A percentile compares a stretch with the other conserved stretches of the same genome.
Evolutionary conservation across 2,113 vertebrate genomes (phyloP).

Genomic region (Baryphthengus martii): DNA sequence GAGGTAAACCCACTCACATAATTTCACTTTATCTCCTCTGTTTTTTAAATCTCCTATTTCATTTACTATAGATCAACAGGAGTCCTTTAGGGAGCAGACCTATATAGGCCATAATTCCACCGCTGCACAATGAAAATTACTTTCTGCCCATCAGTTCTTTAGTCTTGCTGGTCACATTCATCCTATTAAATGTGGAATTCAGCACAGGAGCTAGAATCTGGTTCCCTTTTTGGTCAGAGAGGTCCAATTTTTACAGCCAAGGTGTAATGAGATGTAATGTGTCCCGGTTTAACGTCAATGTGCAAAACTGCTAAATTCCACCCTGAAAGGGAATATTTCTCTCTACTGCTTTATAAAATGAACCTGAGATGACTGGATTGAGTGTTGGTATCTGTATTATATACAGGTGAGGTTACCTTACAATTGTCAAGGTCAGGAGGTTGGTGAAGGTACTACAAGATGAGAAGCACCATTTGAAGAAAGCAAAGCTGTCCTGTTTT

Average conservation of each 20-base stretch:
- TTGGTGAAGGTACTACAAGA: not conserved
- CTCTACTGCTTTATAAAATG: not conserved
- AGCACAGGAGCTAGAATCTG: not conserved
- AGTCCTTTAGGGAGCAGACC: not conserved
- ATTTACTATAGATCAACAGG: not conserved
- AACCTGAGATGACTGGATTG: fast-evolving
- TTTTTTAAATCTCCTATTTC: not conserved
- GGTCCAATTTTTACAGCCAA: not conserved
- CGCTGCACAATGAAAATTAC: not conserved
- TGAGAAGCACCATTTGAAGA: not conserved
- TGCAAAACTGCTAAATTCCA: not conserved
- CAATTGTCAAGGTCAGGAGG: not conserved
- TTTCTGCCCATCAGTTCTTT: not conserved
- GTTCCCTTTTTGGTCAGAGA: not conserved
- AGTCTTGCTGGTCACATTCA: not conserved
- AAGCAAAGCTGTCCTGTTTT: not conserved
- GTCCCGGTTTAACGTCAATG: not conserved
- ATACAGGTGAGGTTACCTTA: not conserved
- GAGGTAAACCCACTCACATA: fast-evolving
- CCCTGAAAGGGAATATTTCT: not conserved
- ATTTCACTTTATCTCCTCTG: not conserved
- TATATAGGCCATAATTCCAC: not conserved
- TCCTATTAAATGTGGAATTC: not conserved
- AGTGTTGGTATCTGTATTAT: not conserved
- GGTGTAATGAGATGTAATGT: not conserved